phyloP scores from a whole-genome alignment of 2,113 vertebrate species.

The Pagrus major region DNA sequence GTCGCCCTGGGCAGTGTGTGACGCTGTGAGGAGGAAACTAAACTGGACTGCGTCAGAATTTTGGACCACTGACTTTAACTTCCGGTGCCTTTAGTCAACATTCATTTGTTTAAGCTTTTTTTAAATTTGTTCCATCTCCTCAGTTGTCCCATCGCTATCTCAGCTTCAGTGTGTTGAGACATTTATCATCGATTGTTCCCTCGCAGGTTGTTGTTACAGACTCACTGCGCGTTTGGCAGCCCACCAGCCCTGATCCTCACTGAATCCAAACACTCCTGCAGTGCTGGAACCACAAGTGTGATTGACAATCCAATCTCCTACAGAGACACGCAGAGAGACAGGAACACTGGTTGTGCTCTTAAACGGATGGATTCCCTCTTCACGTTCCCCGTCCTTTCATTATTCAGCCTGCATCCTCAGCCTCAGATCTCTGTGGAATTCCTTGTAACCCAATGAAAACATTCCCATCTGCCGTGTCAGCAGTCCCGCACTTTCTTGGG shows the following conservation, averaged over 20 bases:
- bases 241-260: slow-evolving; percentile 34
- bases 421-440: slow-evolving; percentile 65
- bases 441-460: slow-evolving; percentile 74
- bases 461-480: slow-evolving; percentile 78
- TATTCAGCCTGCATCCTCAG: slow-evolving; percentile 43
- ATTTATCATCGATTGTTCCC: slow-evolving; percentile 19
- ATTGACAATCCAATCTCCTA: slow-evolving; percentile 60
- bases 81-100: slow-evolving; percentile 25
- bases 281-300: slow-evolving; percentile 33
- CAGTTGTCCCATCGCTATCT: background rate
- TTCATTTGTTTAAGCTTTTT: background rate
- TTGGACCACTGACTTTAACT: slow-evolving; percentile 20
- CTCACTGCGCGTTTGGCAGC: slow-evolving; percentile 42
- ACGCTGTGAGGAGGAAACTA: slow-evolving; percentile 28
- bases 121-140: background rate
- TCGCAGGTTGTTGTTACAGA: slow-evolving; percentile 41
- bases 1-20: slow-evolving; percentile 28
- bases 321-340: slow-evolving; percentile 23
- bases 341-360: slow-evolving; percentile 48
- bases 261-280: slow-evolving; percentile 44
- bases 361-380: slow-evolving; percentile 35
- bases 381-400: slow-evolving; percentile 31
- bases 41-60: slow-evolving; percentile 35
- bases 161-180: background rate
- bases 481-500: slow-evolving; percentile 66